These are phyloP conservation scores for Conopomorpha cramerella DNA, from an alignment of 1,140 invertebrate genomes.

Conservation along the genomic window DNA sequence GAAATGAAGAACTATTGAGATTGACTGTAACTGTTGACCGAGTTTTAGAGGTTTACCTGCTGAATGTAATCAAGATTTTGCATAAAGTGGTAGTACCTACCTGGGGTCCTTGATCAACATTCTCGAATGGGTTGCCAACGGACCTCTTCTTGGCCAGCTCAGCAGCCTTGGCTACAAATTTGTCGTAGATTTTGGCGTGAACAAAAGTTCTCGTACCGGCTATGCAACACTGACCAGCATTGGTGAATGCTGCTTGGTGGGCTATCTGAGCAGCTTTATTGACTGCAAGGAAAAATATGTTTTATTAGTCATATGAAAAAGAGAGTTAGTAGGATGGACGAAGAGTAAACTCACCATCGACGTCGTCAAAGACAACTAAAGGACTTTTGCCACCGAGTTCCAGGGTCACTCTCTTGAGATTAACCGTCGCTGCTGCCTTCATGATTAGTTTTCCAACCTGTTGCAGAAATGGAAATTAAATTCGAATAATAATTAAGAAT, in stretches of 20 bases:
- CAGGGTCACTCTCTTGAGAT: constrained; percentile 78
- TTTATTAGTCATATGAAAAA: constrained; percentile 88
- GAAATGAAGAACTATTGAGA: too few relatives aligned
- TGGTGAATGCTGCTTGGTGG: constrained; percentile 85
- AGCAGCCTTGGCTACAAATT: constrained; percentile 89
- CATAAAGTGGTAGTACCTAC: too few relatives aligned
- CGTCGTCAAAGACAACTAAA: constrained; percentile 78
- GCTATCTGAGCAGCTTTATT: constrained; percentile 66
- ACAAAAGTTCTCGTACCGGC: constrained; percentile 87
- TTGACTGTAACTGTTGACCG: too few relatives aligned
- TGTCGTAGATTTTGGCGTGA: constrained; percentile 92
- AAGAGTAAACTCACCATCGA: constrained; percentile 63
- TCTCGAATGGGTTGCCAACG: constrained; percentile 91
- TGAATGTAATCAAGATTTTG: too few relatives aligned
- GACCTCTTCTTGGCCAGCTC: constrained; percentile 79
- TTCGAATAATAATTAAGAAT: constrained; percentile 18
- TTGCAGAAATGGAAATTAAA: constrained; percentile 75
- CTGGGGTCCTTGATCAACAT: constrained; percentile 90
- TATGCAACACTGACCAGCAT: constrained; percentile 75
- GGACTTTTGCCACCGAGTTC: constrained; percentile 89
- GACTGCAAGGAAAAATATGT: constrained; percentile 65
- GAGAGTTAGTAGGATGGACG: too few relatives aligned
- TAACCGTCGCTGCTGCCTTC: constrained; percentile 69
- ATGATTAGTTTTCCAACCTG: constrained; percentile 75
- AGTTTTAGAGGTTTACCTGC: too few relatives aligned